A percentile compares a stretch with the other conserved stretches of the same genome.
Conservation (phyloP, 2,113 vertebrate genomes). For the Psilopogon haemacephalus region DNA sequence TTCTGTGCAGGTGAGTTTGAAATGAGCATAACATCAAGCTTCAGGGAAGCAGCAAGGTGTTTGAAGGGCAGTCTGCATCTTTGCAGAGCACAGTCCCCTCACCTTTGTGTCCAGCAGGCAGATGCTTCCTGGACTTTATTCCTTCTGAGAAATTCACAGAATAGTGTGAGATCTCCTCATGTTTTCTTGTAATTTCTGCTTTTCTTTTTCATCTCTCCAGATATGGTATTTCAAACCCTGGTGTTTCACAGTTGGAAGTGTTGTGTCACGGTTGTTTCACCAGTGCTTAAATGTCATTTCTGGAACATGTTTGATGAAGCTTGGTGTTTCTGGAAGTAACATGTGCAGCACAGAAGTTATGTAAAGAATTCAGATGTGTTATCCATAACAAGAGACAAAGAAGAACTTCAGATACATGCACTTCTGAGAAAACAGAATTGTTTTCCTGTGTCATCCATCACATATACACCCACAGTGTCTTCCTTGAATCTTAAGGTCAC, state of each 20-base stretch:
- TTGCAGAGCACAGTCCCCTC: rapidly evolving
- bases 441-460: not conserved
- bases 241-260: not conserved
- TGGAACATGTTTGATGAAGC: not conserved
- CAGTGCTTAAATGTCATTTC: rapidly evolving
- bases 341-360: not conserved
- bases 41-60: not conserved
- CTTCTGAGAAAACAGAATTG: not conserved
- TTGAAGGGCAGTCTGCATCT: not conserved
- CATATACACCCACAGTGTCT: rapidly evolving
- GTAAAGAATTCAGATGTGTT: not conserved
- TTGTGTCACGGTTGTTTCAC: not conserved
- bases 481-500: not conserved
- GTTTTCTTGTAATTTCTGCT: not conserved
- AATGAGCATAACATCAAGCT: rapidly evolving
- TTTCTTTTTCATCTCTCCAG: not conserved
- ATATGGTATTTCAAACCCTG: not conserved
- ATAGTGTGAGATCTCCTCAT: not conserved
- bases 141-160: not conserved
- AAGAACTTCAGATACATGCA: not conserved
- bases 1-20: not conserved
- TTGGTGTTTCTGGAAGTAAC: not conserved
- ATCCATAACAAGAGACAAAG: not conserved
- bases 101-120: rapidly evolving
- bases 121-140: not conserved